Percentiles rank a stretch among this genome's conserved stretches.
Conservation (phyloP, 1,140 invertebrate species). For the Lepidurus apus region DNA sequence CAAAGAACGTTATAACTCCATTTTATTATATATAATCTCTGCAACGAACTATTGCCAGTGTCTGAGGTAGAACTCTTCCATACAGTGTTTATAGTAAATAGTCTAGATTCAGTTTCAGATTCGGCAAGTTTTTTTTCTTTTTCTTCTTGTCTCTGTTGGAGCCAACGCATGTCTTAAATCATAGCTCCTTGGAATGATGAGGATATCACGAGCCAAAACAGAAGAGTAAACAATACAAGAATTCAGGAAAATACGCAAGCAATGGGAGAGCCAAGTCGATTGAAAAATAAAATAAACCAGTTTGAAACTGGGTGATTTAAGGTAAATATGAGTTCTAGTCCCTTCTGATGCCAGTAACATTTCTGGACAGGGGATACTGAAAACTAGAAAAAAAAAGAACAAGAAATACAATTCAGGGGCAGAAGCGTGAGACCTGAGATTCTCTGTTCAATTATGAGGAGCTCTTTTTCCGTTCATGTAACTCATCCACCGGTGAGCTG, state of each 20-base stretch:
- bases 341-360: too few species aligned
- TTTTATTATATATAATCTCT: not conserved
- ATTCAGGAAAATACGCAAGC: too few species aligned
- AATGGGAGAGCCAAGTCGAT: too few species aligned
- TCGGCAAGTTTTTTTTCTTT: not conserved
- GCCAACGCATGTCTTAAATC: too few species aligned
- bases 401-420: not conserved
- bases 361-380: not conserved
- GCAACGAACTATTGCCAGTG: not conserved
- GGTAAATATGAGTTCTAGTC: too few species aligned
- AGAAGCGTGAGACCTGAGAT: constrained; percentile 15
- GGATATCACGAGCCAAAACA: too few species aligned
- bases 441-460: constrained; percentile 70
- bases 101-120: not conserved
- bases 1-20: not conserved
- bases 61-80: constrained; percentile 10
- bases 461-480: constrained; percentile 94
- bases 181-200: too few species aligned
- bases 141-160: too few species aligned
- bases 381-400: not conserved
- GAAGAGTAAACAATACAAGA: too few species aligned
- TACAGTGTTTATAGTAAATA: not conserved
- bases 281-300: too few species aligned
- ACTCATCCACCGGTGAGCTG: constrained; percentile 86
- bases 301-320: too few species aligned